Evolutionary conservation across 1,140 invertebrate genomes (phyloP), one percentile per base, ranked within the genome.

Genomic region (Leguminivora glycinivorella): DNA sequence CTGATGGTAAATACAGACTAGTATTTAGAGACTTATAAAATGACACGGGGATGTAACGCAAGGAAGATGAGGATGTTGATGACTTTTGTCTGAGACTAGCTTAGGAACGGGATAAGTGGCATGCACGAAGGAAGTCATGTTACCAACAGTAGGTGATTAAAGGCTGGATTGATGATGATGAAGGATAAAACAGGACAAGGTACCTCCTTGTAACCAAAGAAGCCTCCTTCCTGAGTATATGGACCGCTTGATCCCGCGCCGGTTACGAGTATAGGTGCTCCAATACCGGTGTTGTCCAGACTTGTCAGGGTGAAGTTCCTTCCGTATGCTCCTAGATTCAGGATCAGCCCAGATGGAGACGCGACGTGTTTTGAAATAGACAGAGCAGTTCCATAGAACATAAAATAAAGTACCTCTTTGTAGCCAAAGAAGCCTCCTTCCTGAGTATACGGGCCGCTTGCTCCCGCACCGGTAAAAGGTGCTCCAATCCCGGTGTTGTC

Each of bases 201-300:
- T 75, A 87, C 86, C 72, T 96, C 95, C 75, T 95, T 94, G 82
- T 94, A 96, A 7, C 94, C 93, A 26, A 94, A 83, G 60, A 91
- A 92, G 17, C 95, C 95, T 17, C 83, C 56, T 77, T 95, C 92
- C 4, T 83, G 70, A 0, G 95, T 95, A 71, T 94, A 95, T 1
- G 92, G 92, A 17, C 95, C 95, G 12, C 91, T 82, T 1, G 56
- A 38, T 70, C 90, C 91, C 7, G 88, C 79, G 0, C 82, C 82
- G 24, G 79, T 83, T n/a, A n/a, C n/a, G n/a, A n/a, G n/a, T 19
- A 85, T 77, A 24, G 89, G 79, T 1, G 92, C 90, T 43, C 90
- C 89, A 1, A 93, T 73, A 14, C 83, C 86, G 67, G 87, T 85
- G 19, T 92, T 79, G 26, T 73, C 75, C 2, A 82, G 12, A 73